Percentiles rank a stretch among this genome's conserved stretches.
Evolutionary conservation across 2,888 invertebrate genomes (phyloP).

Genomic region (Craniophora ligustri): DNA sequence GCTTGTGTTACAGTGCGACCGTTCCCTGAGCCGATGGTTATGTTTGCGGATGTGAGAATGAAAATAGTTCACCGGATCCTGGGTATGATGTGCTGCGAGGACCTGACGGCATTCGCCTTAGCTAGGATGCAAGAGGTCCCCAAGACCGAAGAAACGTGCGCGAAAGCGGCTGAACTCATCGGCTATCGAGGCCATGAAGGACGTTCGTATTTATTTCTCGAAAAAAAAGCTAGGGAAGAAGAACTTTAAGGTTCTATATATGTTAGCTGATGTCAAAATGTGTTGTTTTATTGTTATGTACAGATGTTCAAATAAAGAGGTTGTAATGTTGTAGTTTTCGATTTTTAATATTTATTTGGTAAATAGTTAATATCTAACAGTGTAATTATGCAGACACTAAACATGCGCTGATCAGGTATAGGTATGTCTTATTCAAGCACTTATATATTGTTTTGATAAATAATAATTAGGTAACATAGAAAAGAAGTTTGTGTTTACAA

Average conservation of each 20-base stretch:
- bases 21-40: constrained; percentile 66
- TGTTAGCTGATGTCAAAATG: too few species aligned
- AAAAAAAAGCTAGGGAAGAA: constrained; percentile 47
- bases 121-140: constrained; percentile 69
- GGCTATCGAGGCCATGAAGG: constrained; percentile 65
- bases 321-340: too few species aligned
- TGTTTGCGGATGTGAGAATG: constrained; percentile 73
- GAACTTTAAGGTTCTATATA: constrained; percentile 39
- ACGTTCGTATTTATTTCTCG: constrained; percentile 67
- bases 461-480: too few species aligned
- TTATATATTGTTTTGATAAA: too few species aligned
- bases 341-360: too few species aligned
- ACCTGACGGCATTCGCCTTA: constrained; percentile 71
- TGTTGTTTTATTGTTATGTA: background rate
- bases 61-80: constrained; percentile 70
- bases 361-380: too few species aligned
- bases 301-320: background rate
- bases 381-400: too few species aligned
- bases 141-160: constrained; percentile 67
- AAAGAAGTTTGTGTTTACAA: too few species aligned
- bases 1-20: constrained; percentile 69
- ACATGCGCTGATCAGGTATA: too few species aligned
- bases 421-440: too few species aligned
- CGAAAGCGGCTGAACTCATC: constrained; percentile 59
- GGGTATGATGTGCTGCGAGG: constrained; percentile 81